These are phyloP conservation scores for Electrophaes corylata DNA, from an alignment of 2,888 invertebrate genomes.

Conservation along the genomic window DNA sequence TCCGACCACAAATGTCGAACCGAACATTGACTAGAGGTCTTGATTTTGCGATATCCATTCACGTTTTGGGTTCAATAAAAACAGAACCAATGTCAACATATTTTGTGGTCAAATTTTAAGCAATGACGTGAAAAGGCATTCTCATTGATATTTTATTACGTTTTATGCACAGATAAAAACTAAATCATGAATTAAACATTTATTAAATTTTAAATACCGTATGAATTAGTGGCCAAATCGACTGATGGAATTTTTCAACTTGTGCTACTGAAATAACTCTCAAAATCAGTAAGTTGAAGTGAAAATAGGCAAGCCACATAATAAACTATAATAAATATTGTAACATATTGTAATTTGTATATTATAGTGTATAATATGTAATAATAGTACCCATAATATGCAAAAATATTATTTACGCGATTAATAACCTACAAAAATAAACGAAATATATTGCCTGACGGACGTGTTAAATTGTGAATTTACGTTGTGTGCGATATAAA, in stretches of 20 bases:
- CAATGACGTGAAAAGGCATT: slow-evolving; percentile 27
- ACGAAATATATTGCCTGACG: slow-evolving; percentile 37
- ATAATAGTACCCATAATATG: not conserved
- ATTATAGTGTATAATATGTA: too few relatives aligned
- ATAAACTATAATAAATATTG: too few relatives aligned
- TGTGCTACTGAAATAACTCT: too few relatives aligned
- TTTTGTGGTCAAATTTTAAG: slow-evolving; percentile 38
- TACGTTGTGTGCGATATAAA: slow-evolving; percentile 48
- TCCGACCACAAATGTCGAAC: slow-evolving; percentile 57
- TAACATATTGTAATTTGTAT: too few relatives aligned
- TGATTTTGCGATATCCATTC: slow-evolving; percentile 53
- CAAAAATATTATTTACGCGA: slow-evolving; percentile 14
- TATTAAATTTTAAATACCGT: too few relatives aligned
- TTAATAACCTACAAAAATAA: slow-evolving; percentile 35
- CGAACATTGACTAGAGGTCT: slow-evolving; percentile 61
- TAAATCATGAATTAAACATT: too few relatives aligned
- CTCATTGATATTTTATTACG: slow-evolving; percentile 13
- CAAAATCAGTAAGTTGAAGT: too few relatives aligned
- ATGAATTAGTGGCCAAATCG: too few relatives aligned
- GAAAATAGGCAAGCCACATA: too few relatives aligned
- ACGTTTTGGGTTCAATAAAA: slow-evolving; percentile 43
- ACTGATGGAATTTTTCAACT: too few relatives aligned
- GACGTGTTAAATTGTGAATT: slow-evolving; percentile 49
- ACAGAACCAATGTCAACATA: slow-evolving; percentile 35
- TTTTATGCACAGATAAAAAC: not conserved